Evolutionary conservation across 2,797 vertebrate genomes (phyloP), one percentile per base, ranked within the genome.

Genomic region (Lutjanus campechanus): DNA sequence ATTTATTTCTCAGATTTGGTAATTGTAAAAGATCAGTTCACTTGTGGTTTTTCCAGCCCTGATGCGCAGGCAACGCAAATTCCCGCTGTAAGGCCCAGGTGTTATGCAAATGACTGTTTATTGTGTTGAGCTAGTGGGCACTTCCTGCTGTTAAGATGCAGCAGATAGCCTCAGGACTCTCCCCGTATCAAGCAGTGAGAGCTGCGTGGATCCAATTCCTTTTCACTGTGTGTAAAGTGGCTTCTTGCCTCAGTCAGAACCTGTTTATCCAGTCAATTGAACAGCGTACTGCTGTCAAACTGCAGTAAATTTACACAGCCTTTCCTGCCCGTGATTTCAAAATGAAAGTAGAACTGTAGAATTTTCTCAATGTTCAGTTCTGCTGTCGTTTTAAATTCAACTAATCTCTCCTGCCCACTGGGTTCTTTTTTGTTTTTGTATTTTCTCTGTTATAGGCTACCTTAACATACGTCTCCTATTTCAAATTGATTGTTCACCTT

Each of bases 221-320:
- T 71, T 84, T 71, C 78, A 61, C 73, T 64, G 8, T 25, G 20
- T 40, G 58, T 54, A 41, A 79, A 72, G 53, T 40, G 50, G 10
- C 67, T 72, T 74, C 69, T 60, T 19, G 6, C n/a, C 22, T 46
- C 49, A 46, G 17, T 40, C 41, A 69, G 68, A 93, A 94, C 92
- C 86, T 41, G 93, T 91, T 86, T 20, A 84, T 92, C 92, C 76
- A 84, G 89, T 91, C 77, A 43, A 74, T 12, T 63, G 20, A 86
- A 46, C 43, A n/a, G 5, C 15, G 5, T 0, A 15, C 12, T 8
- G 2, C 4, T 0, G 7, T 61, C 50, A 88, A 85, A 61, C 0
- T 36, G 2, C 0, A 20, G 6, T 2, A 0, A 15, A n/a, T 17
- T 22, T 0, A 59, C 12, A 22, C 0, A 1, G 0, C 5, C 49